These are phyloP conservation scores for Litoditis marina DNA, from an alignment of 2,888 invertebrate genomes.

Conservation along the genomic window DNA sequence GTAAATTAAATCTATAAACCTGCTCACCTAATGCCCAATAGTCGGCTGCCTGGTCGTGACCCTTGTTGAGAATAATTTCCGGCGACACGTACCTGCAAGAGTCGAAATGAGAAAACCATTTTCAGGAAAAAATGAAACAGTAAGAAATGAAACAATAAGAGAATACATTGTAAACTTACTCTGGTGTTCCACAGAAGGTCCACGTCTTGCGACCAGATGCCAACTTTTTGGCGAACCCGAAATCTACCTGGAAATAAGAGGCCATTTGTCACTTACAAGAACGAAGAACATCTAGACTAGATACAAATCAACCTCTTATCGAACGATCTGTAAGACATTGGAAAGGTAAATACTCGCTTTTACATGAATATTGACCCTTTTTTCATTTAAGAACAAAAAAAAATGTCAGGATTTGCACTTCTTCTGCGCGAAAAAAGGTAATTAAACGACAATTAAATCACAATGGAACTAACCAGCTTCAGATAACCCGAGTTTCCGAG, in stretches of 20 bases:
- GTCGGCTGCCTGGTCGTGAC: conserved; percentile 81
- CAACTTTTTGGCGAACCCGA: conserved; percentile 86
- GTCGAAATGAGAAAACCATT: conserved; percentile 2
- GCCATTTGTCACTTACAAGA: too few relatives aligned
- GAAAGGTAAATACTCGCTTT: too few relatives aligned
- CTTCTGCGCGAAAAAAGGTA: too few relatives aligned
- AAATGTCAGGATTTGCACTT: too few relatives aligned
- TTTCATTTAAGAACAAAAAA: too few relatives aligned
- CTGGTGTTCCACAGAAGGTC: conserved; percentile 90
- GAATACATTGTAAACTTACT: conserved; percentile 64
- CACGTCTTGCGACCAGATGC: conserved; percentile 79
- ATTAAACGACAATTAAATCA: not conserved
- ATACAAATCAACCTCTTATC: not conserved
- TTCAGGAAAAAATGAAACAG: not conserved
- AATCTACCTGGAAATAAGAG: conserved; percentile 72
- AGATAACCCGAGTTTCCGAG: conserved; percentile 89
- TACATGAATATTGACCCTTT: too few relatives aligned
- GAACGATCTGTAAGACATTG: conserved; percentile 40
- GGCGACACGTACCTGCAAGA: conserved; percentile 67
- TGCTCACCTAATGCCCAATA: conserved; percentile 87
- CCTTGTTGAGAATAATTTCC: conserved; percentile 82
- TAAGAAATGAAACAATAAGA: conserved; percentile 1
- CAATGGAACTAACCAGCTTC: conserved; percentile 70
- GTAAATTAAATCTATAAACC: conserved; percentile 80
- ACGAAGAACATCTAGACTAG: too few relatives aligned